These are phyloP conservation scores for Venustoraphidia nigricollis DNA, from an alignment of 2,888 invertebrate genomes.

Conservation along the genomic window DNA sequence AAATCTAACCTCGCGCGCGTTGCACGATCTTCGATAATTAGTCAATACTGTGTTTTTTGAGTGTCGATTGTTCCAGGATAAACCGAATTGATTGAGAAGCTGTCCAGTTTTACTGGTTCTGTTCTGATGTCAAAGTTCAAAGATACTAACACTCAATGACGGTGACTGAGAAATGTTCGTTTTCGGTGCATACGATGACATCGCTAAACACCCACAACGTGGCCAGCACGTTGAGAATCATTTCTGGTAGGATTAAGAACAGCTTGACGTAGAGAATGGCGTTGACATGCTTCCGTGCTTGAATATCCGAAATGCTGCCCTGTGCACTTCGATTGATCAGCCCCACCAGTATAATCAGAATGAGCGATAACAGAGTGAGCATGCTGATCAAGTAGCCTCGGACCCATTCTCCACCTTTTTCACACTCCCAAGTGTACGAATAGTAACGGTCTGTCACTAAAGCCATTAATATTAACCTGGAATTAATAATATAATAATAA, in stretches of 20 bases:
- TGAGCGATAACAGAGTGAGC: conserved; percentile 42
- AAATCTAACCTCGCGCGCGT: too few relatives aligned
- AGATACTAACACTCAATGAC: conserved; percentile 50
- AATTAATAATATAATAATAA: conserved; percentile 10
- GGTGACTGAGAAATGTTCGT: conserved; percentile 50
- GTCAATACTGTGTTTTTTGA: too few relatives aligned
- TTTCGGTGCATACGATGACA: conserved; percentile 47
- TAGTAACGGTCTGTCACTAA: conserved; percentile 47
- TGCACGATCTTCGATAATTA: too few relatives aligned
- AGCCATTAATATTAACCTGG: conserved; percentile 50
- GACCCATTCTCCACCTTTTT: conserved; percentile 53
- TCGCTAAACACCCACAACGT: conserved; percentile 70
- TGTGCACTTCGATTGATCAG: conserved; percentile 56
- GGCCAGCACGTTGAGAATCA: conserved; percentile 63
- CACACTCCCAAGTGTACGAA: conserved; percentile 53
- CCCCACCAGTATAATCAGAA: conserved; percentile 46
- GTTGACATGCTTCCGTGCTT: conserved; percentile 52
- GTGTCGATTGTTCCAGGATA: too few relatives aligned
- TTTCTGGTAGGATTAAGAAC: conserved; percentile 59
- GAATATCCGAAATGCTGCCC: conserved; percentile 64
- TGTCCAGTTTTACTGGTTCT: too few relatives aligned
- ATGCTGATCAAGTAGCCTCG: conserved; percentile 58
- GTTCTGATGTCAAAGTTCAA: too few relatives aligned
- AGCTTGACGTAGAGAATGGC: conserved; percentile 57
- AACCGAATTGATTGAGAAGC: too few relatives aligned